Evolutionary conservation across 2,888 invertebrate species (phyloP), one percentile per base, ranked within the genome.

Genomic region (Mactromeris polynyma): DNA sequence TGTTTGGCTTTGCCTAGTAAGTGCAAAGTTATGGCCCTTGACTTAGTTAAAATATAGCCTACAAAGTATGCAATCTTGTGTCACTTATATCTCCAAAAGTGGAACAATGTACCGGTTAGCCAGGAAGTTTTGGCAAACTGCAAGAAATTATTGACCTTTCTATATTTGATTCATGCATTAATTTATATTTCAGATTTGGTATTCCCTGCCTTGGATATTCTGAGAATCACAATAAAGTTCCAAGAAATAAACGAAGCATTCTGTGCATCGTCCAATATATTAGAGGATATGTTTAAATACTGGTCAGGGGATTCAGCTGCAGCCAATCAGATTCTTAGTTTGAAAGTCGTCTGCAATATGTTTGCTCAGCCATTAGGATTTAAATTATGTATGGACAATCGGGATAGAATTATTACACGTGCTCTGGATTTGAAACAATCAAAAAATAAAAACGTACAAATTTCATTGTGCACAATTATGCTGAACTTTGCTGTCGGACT

Each of bases 171-270:
- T 46, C 46, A 46, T 46, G 46, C 46, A 46, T 64, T 64, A n/a
- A 64, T 26, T 64, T 26, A 26, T 26, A 33, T 73, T 83, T 82
- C 96, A 97, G 98, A 98, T 95, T 97, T 98, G 91, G 97, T 99
- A 0, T 99, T 99, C 96, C 99, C 99, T 0, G 98, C 98, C 7
- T 97, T 99, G 93, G 99, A 99, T 96, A 97, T 99, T 7, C 97
- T 98, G 21, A 97, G 99, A 92, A 97, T 99, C 95, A 98, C 98
- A 0, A 97, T 99, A 64, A 97, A 98, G 79, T 98, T 98, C 92
- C 97, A 97, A 94, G 97, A 97, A 4, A 97, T 98, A 9, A 98
- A 98, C 92, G 96, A 97, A 9, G 94, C 97, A 79, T 96, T 98
- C 81, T 97, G 97, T 95, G 95, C 96, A 85, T 92, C 87, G 26